phyloP scores from a whole-genome alignment of 1,140 invertebrate genomes.

The Ganaspis sp. region DNA sequence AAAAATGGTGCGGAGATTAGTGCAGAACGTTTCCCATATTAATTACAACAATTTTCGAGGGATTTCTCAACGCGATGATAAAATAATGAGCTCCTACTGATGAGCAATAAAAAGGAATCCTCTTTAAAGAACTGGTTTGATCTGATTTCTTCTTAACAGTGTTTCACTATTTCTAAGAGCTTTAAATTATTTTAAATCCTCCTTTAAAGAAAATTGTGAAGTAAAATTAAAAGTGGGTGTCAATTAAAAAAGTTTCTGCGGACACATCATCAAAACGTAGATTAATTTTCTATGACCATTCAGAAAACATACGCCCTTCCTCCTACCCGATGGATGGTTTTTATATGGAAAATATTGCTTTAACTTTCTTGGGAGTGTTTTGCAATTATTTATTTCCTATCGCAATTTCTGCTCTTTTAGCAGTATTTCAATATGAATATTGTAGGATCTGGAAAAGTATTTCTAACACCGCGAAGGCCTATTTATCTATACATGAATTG shows the following conservation, averaged over 20 bases:
- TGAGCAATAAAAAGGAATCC: slow-evolving; percentile 14
- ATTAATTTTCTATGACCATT: slow-evolving; percentile 62
- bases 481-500: slow-evolving; percentile 58
- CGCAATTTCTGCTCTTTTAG: background rate
- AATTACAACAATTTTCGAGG: background rate
- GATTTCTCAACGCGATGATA: background rate
- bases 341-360: slow-evolving; percentile 35
- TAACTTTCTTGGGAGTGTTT: background rate
- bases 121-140: background rate
- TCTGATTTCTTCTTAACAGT: background rate
- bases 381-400: background rate
- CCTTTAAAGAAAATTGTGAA: background rate
- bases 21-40: background rate
- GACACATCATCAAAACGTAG: slow-evolving; percentile 48
- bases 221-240: background rate
- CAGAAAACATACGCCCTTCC: slow-evolving; percentile 64
- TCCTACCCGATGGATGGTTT: slow-evolving; percentile 38
- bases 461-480: slow-evolving; percentile 40
- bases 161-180: background rate
- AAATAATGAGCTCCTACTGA: slow-evolving; percentile 2
- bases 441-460: background rate
- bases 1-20: slow-evolving; percentile 12
- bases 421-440: background rate
- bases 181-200: background rate
- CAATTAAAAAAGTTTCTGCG: background rate